Base-by-base conservation (phyloP, 2,113 vertebrate genomes). In the Catharus fuscescens region DNA sequence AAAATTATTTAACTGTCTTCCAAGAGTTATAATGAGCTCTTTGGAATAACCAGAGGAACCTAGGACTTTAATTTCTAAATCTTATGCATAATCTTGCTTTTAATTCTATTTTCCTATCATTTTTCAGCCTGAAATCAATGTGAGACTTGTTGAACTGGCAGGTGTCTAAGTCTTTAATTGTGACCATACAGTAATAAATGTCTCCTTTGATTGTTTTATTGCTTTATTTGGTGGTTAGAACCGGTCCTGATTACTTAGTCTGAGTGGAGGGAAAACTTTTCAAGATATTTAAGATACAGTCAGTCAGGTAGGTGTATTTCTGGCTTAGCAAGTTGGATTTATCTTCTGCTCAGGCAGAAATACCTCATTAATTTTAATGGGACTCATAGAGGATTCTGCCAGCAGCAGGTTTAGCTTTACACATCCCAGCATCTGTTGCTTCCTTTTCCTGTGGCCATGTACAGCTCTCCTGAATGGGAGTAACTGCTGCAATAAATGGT, bases 341-440 rank as follows among this genome's bases (percentile, higher is more conserved):
- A 90, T 92, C 92, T 92, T 94, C 79, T 82, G 36, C 57, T 90
- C 32, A 61, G 80, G 81, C 85, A 93, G 79, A 88, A 95, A 76
- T 80, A 80, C 66, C 38, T 92, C 90, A 80, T 96, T 95, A 93
- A 94, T 93, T 96, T 94, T 92, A 92, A 93, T 88, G 67, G 71
- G n/a, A 65, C 42, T 62, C 5, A 0, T 23, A 79, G 4, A 24
- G 70, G 61, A 81, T 95, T 87, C 73, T 91, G 83, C 77, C 89
- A 92, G 77, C 74, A 93, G 61, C 65, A 81, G 79, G 57, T 93
- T 95, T 72, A 34, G 40, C 32, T 87, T 91, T 73, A 73, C 76
- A 80, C 60, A 57, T 67, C 91, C 69, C 54, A 70, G 34, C 81
- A 95, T 92, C 85, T 96, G 85, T 66, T 8, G 1, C 67, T 93